Evolutionary conservation across 2,113 vertebrate species (phyloP).

Genomic region (Thunnus maccoyii): DNA sequence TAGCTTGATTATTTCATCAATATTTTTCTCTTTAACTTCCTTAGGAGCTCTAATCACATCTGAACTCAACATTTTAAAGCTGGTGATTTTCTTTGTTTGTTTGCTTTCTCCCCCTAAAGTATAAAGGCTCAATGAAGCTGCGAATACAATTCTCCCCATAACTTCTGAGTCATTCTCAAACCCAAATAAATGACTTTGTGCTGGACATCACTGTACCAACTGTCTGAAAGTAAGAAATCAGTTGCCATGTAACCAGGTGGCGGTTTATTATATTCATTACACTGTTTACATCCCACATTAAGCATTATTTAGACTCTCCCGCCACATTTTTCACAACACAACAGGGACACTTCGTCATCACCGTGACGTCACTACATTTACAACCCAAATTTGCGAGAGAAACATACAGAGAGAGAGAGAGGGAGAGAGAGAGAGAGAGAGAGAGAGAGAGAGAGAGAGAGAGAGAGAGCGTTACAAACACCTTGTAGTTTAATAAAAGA

Average conservation of each 20-base stretch:
- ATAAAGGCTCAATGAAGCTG: background rate
- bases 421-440: conserved; percentile 12
- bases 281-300: conserved; percentile 91
- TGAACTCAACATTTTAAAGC: too few species aligned
- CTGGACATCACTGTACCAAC: background rate
- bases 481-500: conserved; percentile 21
- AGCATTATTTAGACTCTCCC: conserved; percentile 52
- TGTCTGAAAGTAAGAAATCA: background rate
- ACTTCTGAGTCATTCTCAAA: background rate
- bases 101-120: too few species aligned
- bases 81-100: too few species aligned
- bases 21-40: too few species aligned
- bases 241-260: conserved; percentile 29
- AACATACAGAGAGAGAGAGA: conserved; percentile 1
- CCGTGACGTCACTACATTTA: conserved; percentile 56
- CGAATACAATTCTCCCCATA: background rate
- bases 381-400: conserved; percentile 23
- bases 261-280: conserved; percentile 96
- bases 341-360: conserved; percentile 36
- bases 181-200: background rate
- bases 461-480: conserved; percentile 37
- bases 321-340: conserved; percentile 49
- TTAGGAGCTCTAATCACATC: too few species aligned
- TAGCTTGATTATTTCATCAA: too few species aligned
- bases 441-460: background rate